A percentile compares a stretch with the other conserved stretches of the same genome.
These are phyloP conservation scores for Styela clava DNA, from an alignment of 23 tunicate species.

Conservation along the genomic window DNA sequence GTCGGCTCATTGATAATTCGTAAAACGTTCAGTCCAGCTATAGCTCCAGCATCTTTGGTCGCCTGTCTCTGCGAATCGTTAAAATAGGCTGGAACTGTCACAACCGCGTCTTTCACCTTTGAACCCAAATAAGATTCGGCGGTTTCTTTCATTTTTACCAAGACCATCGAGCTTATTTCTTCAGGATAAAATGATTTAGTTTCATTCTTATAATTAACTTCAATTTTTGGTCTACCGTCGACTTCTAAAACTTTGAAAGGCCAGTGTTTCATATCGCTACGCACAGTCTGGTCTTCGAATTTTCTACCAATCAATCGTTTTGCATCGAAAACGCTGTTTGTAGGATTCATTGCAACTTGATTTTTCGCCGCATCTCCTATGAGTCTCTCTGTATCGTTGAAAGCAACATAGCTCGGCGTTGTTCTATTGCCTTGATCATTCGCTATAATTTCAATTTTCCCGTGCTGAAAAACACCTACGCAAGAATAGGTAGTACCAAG, in stretches of 20 bases:
- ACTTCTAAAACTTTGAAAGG: constrained; percentile 53
- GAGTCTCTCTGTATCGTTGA: constrained; percentile 86
- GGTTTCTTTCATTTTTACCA: constrained; percentile 76
- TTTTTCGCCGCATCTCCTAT: constrained; percentile 99
- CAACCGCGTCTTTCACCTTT: constrained; percentile 82
- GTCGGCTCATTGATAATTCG: constrained; percentile 94
- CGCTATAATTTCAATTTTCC: constrained; percentile 77
- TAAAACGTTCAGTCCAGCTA: constrained; percentile 80
- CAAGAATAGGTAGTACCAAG: constrained; percentile 74
- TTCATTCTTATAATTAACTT: constrained; percentile 53
- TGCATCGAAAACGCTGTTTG: constrained; percentile 90
- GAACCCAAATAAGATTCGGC: constrained; percentile 87
- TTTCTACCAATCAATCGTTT: constrained; percentile 85
- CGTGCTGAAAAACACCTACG: constrained; percentile 80
- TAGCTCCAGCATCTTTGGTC: constrained; percentile 92
- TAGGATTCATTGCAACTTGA: constrained; percentile 92
- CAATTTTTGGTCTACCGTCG: constrained; percentile 57
- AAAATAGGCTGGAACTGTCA: constrained; percentile 92
- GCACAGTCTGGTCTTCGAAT: constrained; percentile 52
- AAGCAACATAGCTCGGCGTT: constrained; percentile 86
- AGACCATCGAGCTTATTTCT: constrained; percentile 89
- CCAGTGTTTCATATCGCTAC: constrained; percentile 72
- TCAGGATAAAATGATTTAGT: constrained; percentile 71
- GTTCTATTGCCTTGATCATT: constrained; percentile 92
- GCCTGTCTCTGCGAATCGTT: constrained; percentile 94